Base-by-base conservation (phyloP, 2,888 invertebrate genomes). In the Zhuqinia jingwanae region DNA sequence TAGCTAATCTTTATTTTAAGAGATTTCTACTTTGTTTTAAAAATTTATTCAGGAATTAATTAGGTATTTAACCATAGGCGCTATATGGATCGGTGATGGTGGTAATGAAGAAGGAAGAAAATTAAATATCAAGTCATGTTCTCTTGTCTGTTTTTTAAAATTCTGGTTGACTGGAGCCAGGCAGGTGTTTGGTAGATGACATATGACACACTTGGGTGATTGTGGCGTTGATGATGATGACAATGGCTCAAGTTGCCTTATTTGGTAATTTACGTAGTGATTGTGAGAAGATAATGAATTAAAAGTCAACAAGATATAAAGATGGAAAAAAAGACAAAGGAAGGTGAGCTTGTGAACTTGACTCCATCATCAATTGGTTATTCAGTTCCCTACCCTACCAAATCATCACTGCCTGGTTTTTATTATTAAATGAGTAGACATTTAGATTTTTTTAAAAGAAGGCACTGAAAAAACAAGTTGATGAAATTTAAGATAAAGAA, bases 231-330 rank as follows among this genome's bases (percentile, higher is more conserved):
- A n/a, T n/a, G 36, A 36, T 36, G 36, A 36, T 36, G 36, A 36
- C 25, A 60, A 60, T 60, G 60, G n/a, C 13, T 63, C 36, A 63
- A 36, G 63, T 11, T 63, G 63, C 36, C n/a, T 36, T 63, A 36
- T 63, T 30, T 63, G 36, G 63, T 5, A n/a, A 63, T 36, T 36
- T 36, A 10, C 15, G 22, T 20, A 10, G 60, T 25, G 60, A 27
- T 60, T 6, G 60, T 60, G 60, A n/a, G n/a, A n/a, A n/a, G n/a
- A 60, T 60, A 60, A 60, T 60, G 60, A 60, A 60, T 60, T 36
- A 6, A 36, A 36, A 36, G 8, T 36, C 36, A 36, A 36, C 36
- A 36, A 36, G 36, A 36, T 3, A 36, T 3, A 17, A 36, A 36
- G 36, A 36, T 3, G 8, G 36, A 17, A 13, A 25, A n/a, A 22